These are phyloP conservation scores for Anthopleura sola DNA, from an alignment of 64 coral and sea anemone species.

Conservation along the genomic window DNA sequence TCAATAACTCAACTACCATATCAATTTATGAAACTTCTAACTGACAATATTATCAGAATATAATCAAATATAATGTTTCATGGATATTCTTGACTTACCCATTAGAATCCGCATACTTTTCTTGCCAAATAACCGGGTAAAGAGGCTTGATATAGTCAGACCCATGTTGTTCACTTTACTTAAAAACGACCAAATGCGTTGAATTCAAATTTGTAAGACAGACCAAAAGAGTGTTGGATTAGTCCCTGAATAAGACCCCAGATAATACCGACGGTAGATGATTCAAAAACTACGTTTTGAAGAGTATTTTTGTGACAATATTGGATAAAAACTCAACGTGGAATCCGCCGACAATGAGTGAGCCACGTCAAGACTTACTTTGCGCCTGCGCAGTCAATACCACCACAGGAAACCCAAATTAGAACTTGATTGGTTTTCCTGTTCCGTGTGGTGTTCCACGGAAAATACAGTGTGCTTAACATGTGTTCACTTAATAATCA, in stretches of 20 bases:
- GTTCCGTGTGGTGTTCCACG: no score
- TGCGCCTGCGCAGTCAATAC: slow-evolving; percentile 68
- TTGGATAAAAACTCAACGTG: slow-evolving; percentile 39
- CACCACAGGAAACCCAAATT: neutral
- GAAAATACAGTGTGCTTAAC: no score
- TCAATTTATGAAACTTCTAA: neutral
- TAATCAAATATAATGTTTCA: neutral
- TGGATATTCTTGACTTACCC: slow-evolving; percentile 60
- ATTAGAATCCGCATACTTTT: slow-evolving; percentile 73
- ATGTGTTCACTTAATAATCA: no score
- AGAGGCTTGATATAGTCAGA: slow-evolving; percentile 67
- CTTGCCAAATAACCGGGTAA: slow-evolving; percentile 79
- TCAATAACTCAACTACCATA: neutral
- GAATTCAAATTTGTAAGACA: neutral
- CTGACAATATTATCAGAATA: neutral
- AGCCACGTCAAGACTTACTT: slow-evolving; percentile 86
- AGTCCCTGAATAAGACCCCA: neutral
- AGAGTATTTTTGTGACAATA: slow-evolving; percentile 2
- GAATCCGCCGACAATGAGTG: slow-evolving; percentile 63
- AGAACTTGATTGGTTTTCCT: no score
- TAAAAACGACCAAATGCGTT: neutral
- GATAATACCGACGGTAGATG: neutral
- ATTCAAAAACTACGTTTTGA: neutral
- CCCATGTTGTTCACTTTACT: slow-evolving; percentile 47
- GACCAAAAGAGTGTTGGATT: neutral